These are phyloP conservation scores for Hucho hucho DNA, from an alignment of 2,113 vertebrate species.

Conservation along the genomic window DNA sequence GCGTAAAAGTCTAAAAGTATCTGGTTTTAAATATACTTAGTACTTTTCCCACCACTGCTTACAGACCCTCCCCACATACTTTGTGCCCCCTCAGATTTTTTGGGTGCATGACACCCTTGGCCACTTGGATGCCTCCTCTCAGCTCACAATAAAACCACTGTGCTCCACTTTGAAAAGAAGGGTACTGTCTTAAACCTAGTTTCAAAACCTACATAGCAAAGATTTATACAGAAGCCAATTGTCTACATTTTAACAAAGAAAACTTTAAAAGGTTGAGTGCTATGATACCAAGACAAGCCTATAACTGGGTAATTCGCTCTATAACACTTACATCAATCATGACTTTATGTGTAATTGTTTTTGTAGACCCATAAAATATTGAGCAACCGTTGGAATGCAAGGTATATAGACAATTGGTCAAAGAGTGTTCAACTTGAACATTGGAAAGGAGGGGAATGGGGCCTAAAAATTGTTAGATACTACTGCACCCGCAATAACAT, in stretches of 20 bases:
- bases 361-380: conserved; percentile 25
- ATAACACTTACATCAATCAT: conserved; percentile 28
- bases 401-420: conserved; percentile 32
- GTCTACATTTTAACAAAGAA: not conserved
- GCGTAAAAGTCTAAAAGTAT: too few species aligned
- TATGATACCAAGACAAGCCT: conserved; percentile 2
- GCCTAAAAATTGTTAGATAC: not conserved
- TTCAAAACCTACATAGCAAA: conserved; percentile 32
- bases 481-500: too few species aligned
- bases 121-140: too few species aligned
- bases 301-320: conserved; percentile 16
- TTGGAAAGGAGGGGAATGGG: not conserved
- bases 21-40: too few species aligned
- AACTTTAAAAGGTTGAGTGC: not conserved
- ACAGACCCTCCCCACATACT: too few species aligned
- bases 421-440: not conserved
- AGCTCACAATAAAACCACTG: not conserved
- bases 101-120: too few species aligned
- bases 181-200: not conserved
- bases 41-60: too few species aligned
- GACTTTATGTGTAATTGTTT: conserved; percentile 20
- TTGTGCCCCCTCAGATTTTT: too few species aligned
- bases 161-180: not conserved
- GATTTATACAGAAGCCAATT: conserved; percentile 25
- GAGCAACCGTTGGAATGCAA: conserved; percentile 32